A percentile compares a stretch with the other conserved stretches of the same genome.
These are phyloP conservation scores for Steinernema khuongi DNA, from an alignment of 1,140 invertebrate species.

Conservation along the genomic window DNA sequence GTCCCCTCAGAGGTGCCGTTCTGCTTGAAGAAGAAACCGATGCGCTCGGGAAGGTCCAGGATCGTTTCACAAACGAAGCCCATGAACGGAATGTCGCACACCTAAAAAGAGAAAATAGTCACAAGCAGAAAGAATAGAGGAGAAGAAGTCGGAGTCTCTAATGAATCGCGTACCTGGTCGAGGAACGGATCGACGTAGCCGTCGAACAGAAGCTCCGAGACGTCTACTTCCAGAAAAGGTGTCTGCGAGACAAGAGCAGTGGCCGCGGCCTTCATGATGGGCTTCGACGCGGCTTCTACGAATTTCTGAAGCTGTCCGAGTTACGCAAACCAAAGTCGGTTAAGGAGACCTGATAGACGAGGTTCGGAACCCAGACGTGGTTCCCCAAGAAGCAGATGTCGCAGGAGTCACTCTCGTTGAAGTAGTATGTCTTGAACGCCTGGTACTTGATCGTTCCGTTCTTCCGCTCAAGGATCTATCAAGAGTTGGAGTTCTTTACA, in stretches of 20 bases:
- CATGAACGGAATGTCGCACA: constrained; percentile 50
- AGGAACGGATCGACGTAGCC: constrained; percentile 57
- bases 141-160: constrained; percentile 23
- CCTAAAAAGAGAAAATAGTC: constrained; percentile 23
- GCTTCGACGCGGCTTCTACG: constrained; percentile 56
- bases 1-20: constrained; percentile 46
- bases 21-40: constrained; percentile 56
- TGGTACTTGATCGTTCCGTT: constrained; percentile 54
- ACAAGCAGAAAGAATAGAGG: constrained; percentile 16
- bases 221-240: constrained; percentile 57
- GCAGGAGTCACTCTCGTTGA: constrained; percentile 54
- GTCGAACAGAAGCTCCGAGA: constrained; percentile 54
- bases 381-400: constrained; percentile 53
- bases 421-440: constrained; percentile 36
- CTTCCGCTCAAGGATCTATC: constrained; percentile 39
- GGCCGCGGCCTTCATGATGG: constrained; percentile 47
- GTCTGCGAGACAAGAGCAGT: constrained; percentile 54
- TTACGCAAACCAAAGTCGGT: background rate
- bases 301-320: constrained; percentile 46
- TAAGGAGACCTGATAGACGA: constrained; percentile 51
- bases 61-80: constrained; percentile 56
- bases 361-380: constrained; percentile 56
- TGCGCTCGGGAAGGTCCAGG: constrained; percentile 53
- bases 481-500: background rate
- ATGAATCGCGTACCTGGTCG: constrained; percentile 42